Conservation (phyloP, 2,797 vertebrate species). For the Chloroceryle inda region DNA sequence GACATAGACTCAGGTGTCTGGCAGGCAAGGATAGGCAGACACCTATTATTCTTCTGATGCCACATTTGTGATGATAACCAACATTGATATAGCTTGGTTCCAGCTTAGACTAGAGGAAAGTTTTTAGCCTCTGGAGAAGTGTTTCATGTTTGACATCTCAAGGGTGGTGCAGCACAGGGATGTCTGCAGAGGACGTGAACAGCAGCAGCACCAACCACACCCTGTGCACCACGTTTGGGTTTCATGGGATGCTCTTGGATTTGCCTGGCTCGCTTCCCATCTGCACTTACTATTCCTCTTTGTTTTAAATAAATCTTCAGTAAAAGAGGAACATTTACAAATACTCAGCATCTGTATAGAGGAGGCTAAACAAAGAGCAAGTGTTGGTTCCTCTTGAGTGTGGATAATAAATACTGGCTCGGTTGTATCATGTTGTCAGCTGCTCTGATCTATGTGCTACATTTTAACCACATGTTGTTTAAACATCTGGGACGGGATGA, state of each 20-base stretch:
- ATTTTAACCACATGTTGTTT: slow-evolving; percentile 67
- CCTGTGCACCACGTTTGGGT: accelerated
- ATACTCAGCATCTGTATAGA: slow-evolving; percentile 32
- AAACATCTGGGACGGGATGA: slow-evolving; percentile 63
- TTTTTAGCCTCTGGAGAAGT: neutral
- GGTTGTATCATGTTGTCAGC: slow-evolving; percentile 53
- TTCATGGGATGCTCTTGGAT: neutral
- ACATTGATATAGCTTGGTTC: neutral
- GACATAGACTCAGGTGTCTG: neutral
- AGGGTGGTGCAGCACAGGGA: accelerated
- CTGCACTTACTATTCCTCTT: neutral
- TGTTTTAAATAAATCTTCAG: slow-evolving; percentile 42
- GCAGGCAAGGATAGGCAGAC: neutral
- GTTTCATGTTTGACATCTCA: neutral
- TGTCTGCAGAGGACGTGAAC: neutral
- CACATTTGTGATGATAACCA: neutral
- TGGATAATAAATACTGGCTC: slow-evolving; percentile 55
- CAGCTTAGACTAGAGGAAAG: neutral
- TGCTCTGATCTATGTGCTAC: slow-evolving; percentile 50
- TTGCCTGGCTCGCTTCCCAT: slow-evolving; percentile 8
- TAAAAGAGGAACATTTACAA: slow-evolving; percentile 11
- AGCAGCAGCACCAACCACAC: neutral
- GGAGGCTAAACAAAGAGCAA: slow-evolving; percentile 51
- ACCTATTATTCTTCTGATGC: neutral
- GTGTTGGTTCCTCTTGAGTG: slow-evolving; percentile 16